A percentile compares a stretch with the other conserved stretches of the same genome.
Evolutionary conservation across 2,888 invertebrate species (phyloP).

Genomic region (Hartigia nigra): DNA sequence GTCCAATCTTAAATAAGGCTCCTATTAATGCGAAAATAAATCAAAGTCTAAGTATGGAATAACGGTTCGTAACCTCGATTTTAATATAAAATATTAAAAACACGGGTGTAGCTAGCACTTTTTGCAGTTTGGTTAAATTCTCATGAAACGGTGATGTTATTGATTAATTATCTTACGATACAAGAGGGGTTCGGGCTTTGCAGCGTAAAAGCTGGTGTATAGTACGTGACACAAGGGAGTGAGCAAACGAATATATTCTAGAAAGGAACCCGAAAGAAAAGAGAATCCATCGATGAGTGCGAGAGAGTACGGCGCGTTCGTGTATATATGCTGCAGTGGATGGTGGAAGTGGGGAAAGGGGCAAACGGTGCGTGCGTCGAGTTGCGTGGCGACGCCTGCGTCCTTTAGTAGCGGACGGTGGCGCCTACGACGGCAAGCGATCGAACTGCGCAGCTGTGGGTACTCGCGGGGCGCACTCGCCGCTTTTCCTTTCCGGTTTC

Average conservation of each 20-base stretch:
- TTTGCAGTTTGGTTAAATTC: background rate
- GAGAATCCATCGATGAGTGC: background rate
- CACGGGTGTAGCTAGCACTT: background rate
- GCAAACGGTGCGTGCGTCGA: background rate
- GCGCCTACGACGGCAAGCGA: slow-evolving; percentile 13
- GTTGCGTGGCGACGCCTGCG: slow-evolving; percentile 15
- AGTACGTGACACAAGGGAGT: background rate
- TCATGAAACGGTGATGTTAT: background rate
- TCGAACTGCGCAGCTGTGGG: slow-evolving; percentile 12
- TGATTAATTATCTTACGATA: background rate
- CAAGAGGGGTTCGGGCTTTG: background rate
- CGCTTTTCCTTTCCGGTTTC: slow-evolving; percentile 9
- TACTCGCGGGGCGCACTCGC: slow-evolving; percentile 16
- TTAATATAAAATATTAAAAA: background rate
- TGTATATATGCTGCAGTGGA: background rate
- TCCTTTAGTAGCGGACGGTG: slow-evolving; percentile 10
- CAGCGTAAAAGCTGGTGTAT: background rate
- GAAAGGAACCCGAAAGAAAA: background rate
- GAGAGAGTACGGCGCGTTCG: background rate
- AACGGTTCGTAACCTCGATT: background rate
- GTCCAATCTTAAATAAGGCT: background rate
- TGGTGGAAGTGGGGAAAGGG: background rate
- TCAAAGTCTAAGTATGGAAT: background rate
- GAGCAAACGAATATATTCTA: background rate
- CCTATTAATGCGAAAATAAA: background rate